Base-by-base conservation (phyloP, 2,888 invertebrate genomes). In the Desoria tigrina region DNA sequence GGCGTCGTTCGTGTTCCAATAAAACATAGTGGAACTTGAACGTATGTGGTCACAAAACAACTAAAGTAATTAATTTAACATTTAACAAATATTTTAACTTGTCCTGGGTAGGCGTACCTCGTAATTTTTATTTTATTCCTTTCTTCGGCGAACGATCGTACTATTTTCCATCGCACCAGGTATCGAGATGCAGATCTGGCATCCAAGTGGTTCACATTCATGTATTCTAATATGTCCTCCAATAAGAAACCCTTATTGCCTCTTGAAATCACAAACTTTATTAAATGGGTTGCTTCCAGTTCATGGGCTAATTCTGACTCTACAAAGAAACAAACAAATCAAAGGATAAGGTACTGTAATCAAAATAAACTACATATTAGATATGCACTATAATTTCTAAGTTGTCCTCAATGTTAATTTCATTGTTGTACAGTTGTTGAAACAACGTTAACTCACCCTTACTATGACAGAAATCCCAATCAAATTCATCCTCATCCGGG, bases 51-150 rank as follows among this genome's bases (percentile, higher is more conserved):
- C n/a, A n/a, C n/a, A n/a, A 32, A 32, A 32, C 4, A 32, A 32
- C 32, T 32, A 32, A 11, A 32, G 32, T 32, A 32, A 7, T 32
- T n/a, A n/a, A n/a, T n/a, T n/a, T n/a, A n/a, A n/a, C n/a, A n/a
- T n/a, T n/a, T n/a, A n/a, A n/a, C n/a, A n/a, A n/a, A n/a, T n/a
- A n/a, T n/a, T n/a, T n/a, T n/a, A n/a, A n/a, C n/a, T n/a, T n/a
- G n/a, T n/a, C n/a, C n/a, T n/a, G n/a, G n/a, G n/a, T n/a, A n/a
- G 45, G 21, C 21, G 24, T 66, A 72, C 56, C 66, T 55, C n/a
- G 63, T n/a, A 2, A 62, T 51, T 63, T 71, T 73, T 4, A 66
- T 73, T 51, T 66, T 73, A 18, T 66, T 61, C 24, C 39, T 54
- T 1, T 68, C 68, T 18, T 65, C 70, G n/a, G 66, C 18, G 37